Evolutionary conservation across 2,797 vertebrate genomes (phyloP), one percentile per base, ranked within the genome.

Genomic region (Pangasius krempfi): DNA sequence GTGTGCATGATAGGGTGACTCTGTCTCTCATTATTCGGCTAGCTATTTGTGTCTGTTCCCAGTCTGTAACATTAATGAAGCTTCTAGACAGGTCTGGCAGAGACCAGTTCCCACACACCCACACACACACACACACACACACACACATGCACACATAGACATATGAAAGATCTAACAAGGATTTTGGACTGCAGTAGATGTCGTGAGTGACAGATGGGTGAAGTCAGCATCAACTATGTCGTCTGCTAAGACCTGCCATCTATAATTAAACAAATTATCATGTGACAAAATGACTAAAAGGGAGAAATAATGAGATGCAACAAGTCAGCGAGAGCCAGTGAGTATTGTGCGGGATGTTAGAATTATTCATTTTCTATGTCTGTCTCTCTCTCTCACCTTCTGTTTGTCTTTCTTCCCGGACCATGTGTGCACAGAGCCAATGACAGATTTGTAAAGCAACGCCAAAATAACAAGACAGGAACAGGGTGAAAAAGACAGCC

Each of bases 201-300:
- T 79, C 30, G 2, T 70, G 62, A 62, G n/a, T 86, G 88, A 81
- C 84, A 86, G 84, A 86, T 73, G 78, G 54, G 30, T 82, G 54
- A 89, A 89, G 78, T 62, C 84, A 54, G 30, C 70, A 82, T 54
- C 30, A 79, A 81, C 62, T 81, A 18, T 25, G 64, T 86, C 25
- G 52, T 83, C 60, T 80, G 79, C 52, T 76, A 62, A 82, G 85
- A 78, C 88, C 47, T 78, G 76, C 44, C 78, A 73, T 79, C 76
- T 89, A 86, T 81, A 90, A 81, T 85, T 86, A 90, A 91, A 92
- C 81, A 89, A 90, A 88, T 58, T 27, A 56, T 87, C 44, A 70
- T 84, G 47, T 91, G 86, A 66, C 88, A 84, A 89, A 89, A 88
- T 84, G 86, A 89, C 70, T 80, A 73, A 84, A 89, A 80, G 84